Evolutionary conservation across 37 sponge, comb jelly and placozoan genomes (phyloP), one percentile per base, ranked within the genome.

Genomic region (Chondrilla cf. caribensis): DNA sequence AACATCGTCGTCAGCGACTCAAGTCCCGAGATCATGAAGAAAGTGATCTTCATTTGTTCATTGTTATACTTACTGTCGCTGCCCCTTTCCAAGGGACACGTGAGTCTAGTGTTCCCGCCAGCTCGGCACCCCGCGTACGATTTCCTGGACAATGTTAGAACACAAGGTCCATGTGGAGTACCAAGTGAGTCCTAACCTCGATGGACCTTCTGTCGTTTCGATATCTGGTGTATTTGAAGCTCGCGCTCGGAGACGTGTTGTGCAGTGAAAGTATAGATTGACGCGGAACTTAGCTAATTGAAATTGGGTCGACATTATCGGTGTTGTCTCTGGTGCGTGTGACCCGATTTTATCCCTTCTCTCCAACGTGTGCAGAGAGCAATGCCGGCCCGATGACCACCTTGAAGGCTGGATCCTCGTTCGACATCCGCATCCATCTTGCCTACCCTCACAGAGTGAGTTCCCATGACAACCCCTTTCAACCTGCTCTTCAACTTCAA

Each of bases 71-170:
- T 67, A 2, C 2, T 29, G 1, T 28, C 40, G 7, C 3, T 58
- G 22, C 58, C 68, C 2, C 60, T 68, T 19, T 38, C 40, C 83
- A 28, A 59, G 17, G 85, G 73, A 22, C 93, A 92, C 39, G 77
- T 92, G 35, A 28, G 79, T 1, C 84, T 92, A 22, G 89, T 86
- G 26, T 89, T 81, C 64, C 93, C 93, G 15, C 84, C 85, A 21
- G 89, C 93, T 21, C 39, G 88, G 4, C 35, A 28, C 18, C 89
- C 89, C 0, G 78, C 76, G 31, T 89, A 86, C 44, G 93, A 92
- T 58, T 92, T 92, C 58, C 77, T 92, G 33, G 93, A 92, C 85
- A 92, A 92, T 60, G 90, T 92, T 8, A 82, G 93, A 59, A 92
- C 93, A 33, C 86, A 83, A 24, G 85, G 87, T n/a, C 93, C 93